Conservation (phyloP, 2,113 vertebrate species). For the Chaetorhynchus papuensis region DNA sequence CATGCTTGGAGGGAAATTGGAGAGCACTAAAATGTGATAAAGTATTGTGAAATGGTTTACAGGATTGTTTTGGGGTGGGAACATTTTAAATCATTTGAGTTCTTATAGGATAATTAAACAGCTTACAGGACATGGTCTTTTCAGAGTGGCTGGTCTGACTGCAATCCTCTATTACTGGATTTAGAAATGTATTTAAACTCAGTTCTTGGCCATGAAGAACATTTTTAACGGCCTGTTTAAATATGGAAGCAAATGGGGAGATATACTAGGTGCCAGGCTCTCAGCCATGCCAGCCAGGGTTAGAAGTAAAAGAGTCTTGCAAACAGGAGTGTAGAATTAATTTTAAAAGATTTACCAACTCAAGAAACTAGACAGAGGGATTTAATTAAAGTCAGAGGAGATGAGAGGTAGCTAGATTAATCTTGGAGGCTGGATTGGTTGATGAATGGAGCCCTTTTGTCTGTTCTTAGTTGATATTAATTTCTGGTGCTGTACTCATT, state of each 20-base stretch:
- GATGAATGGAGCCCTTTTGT: constrained; percentile 5
- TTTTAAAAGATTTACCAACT: constrained; percentile 31
- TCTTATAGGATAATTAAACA: constrained; percentile 7
- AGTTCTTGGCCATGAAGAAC: background rate
- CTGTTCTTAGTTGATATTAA: constrained; percentile 5
- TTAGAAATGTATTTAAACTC: background rate
- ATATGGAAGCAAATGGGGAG: background rate
- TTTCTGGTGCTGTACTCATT: constrained; percentile 1
- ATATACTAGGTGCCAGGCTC: background rate
- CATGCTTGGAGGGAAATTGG: background rate
- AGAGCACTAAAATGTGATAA: background rate
- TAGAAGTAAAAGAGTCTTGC: background rate
- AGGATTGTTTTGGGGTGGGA: background rate
- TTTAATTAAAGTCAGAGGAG: constrained; percentile 38
- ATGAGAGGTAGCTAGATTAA: constrained; percentile 18
- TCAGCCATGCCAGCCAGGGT: background rate
- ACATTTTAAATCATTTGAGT: background rate
- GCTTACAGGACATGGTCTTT: background rate
- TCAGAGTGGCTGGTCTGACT: background rate
- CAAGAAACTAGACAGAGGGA: background rate
- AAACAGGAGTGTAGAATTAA: background rate
- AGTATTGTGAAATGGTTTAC: constrained; percentile 10
- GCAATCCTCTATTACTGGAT: background rate
- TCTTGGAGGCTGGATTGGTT: background rate
- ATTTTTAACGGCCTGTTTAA: background rate